phyloP scores from a whole-genome alignment of 2,888 invertebrate genomes.

The Hirudinaria manillensis region DNA sequence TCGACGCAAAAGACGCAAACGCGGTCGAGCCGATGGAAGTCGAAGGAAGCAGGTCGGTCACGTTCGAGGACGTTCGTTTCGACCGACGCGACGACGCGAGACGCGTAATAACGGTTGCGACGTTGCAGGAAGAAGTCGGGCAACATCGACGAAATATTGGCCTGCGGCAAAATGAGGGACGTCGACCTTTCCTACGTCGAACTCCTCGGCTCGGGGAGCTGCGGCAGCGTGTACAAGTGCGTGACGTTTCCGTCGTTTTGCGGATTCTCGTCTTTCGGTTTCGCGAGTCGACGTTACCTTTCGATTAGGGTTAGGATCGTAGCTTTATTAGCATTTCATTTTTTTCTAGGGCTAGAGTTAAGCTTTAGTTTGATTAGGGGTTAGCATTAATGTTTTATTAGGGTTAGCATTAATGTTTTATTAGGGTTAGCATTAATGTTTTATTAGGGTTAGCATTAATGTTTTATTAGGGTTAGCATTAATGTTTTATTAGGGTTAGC shows the following conservation, averaged over 20 bases:
- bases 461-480: no score
- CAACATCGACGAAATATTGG: constrained; percentile 44
- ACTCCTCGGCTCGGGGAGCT: constrained; percentile 49
- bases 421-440: no score
- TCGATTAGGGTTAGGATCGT: not conserved
- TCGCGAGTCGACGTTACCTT: not conserved
- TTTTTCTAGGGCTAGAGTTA: no score
- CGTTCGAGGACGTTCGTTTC: no score
- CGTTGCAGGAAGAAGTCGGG: constrained; percentile 37
- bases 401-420: no score
- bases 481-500: no score
- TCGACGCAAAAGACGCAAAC: not conserved
- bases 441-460: no score
- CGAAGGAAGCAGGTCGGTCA: constrained; percentile 18
- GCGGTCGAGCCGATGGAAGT: constrained; percentile 14
- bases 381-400: no score
- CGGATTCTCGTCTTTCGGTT: not conserved
- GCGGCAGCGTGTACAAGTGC: constrained; percentile 50
- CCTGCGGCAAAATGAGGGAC: constrained; percentile 45
- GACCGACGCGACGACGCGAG: no score
- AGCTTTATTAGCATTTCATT: no score
- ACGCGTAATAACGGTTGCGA: no score
- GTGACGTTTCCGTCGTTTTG: constrained; percentile 24
- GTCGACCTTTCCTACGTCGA: constrained; percentile 44
- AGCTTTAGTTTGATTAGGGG: no score